Percentiles rank a stretch among this genome's conserved stretches.
These are phyloP conservation scores for Macaria liturata DNA, from an alignment of 2,888 invertebrate species.

Conservation along the genomic window DNA sequence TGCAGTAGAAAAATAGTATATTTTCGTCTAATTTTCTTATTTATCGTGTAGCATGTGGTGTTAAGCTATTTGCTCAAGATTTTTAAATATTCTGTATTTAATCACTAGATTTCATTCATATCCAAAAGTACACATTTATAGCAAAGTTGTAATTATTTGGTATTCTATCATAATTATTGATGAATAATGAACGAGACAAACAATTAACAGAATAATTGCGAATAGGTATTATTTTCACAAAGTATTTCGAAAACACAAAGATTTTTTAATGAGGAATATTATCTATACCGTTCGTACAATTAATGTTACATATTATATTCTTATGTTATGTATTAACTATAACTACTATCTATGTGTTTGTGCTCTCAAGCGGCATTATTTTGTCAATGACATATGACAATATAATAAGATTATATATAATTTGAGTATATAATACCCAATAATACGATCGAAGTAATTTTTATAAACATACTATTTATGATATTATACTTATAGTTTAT, in stretches of 20 bases:
- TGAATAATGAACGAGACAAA: too few species aligned
- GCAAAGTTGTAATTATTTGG: too few species aligned
- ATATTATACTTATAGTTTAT: too few species aligned
- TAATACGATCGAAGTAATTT: neutral
- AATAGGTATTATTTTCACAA: too few species aligned
- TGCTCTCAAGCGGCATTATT: conserved; percentile 34
- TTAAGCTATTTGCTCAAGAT: neutral
- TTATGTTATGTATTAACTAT: conserved; percentile 1
- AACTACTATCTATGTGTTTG: conserved; percentile 31
- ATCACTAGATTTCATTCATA: too few species aligned
- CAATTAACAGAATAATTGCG: too few species aligned
- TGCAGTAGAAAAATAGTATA: conserved; percentile 39
- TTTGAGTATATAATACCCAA: neutral
- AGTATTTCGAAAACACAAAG: too few species aligned
- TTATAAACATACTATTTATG: too few species aligned
- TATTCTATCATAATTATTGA: too few species aligned
- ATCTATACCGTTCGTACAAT: too few species aligned
- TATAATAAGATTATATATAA: conserved; percentile 20
- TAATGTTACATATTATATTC: too few species aligned
- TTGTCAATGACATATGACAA: conserved; percentile 20
- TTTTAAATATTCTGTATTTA: neutral
- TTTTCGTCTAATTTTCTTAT: conserved; percentile 20
- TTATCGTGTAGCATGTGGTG: conserved; percentile 8
- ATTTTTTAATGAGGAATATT: too few species aligned
- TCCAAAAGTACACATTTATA: neutral